These are phyloP conservation scores for Ormyrus labotus DNA, from an alignment of 2,888 invertebrate species.

Conservation along the genomic window DNA sequence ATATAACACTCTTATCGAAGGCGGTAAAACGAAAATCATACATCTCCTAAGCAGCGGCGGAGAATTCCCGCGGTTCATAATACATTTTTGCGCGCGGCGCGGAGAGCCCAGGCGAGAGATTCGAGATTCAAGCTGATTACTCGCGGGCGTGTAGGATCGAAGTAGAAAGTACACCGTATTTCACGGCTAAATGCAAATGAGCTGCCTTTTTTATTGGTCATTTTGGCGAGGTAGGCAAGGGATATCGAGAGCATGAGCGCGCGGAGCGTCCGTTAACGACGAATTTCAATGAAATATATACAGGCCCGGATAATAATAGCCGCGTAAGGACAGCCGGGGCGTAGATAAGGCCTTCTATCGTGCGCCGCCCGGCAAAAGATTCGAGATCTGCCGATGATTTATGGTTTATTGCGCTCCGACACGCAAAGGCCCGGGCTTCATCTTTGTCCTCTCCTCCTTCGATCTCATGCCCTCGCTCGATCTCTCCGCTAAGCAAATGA, in stretches of 20 bases:
- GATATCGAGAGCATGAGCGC: conserved; percentile 20
- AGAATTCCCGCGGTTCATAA: conserved; percentile 12
- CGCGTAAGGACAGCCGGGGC: conserved; percentile 36
- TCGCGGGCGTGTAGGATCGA: not conserved
- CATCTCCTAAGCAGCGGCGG: not conserved
- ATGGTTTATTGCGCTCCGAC: conserved; percentile 67
- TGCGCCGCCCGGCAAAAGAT: conserved; percentile 61
- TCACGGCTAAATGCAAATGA: conserved; percentile 42
- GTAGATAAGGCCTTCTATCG: conserved; percentile 44
- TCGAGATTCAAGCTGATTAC: conserved; percentile 33
- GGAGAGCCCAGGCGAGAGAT: not conserved
- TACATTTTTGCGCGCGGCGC: conserved; percentile 9
- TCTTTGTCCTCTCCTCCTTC: conserved; percentile 31
- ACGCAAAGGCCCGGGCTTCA: conserved; percentile 62
- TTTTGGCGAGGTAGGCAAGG: conserved; percentile 20
- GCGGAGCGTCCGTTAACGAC: conserved; percentile 41
- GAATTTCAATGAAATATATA: conserved; percentile 51
- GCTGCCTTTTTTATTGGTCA: conserved; percentile 29
- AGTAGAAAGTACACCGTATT: conserved; percentile 30
- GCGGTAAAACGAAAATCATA: no score
- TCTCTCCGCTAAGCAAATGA: not conserved
- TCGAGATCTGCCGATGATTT: conserved; percentile 68
- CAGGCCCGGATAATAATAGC: conserved; percentile 38
- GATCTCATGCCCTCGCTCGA: conserved; percentile 6
- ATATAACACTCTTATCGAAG: no score